Conservation (phyloP, 1,140 invertebrate species). For the Doryteuthis pealeii region DNA sequence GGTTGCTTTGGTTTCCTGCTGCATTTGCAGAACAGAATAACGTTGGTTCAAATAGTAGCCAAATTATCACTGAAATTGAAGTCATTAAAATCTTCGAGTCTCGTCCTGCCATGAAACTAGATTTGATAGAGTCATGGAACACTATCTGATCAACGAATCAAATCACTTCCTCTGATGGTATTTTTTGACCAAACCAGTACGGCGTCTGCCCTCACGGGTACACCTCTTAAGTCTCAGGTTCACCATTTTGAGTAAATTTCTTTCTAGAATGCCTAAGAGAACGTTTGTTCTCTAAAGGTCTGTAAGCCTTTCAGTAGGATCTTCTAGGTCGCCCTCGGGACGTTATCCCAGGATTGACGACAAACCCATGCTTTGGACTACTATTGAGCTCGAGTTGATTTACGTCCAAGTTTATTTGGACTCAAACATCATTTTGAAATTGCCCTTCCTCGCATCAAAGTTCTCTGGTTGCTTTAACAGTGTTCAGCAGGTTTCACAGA, state of each 20-base stretch:
- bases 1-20: conserved; percentile 24
- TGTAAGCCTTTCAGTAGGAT: conserved; percentile 12
- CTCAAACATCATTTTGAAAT: background rate
- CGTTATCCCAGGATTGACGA: background rate
- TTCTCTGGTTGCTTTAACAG: background rate
- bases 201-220: background rate
- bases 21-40: conserved; percentile 16
- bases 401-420: background rate
- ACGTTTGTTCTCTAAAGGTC: background rate
- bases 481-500: background rate
- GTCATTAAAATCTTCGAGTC: conserved; percentile 38
- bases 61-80: conserved; percentile 41
- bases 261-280: conserved; percentile 4
- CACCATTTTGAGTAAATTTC: background rate
- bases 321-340: conserved; percentile 29
- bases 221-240: background rate
- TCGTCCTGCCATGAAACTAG: conserved; percentile 44
- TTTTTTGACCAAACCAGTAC: background rate
- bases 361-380: background rate
- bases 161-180: conserved; percentile 36
- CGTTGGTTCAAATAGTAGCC: conserved; percentile 35
- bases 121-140: conserved; percentile 54
- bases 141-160: conserved; percentile 50
- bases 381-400: background rate
- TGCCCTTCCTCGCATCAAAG: background rate